Percentiles rank a stretch among this genome's conserved stretches.
Evolutionary conservation across 2,113 vertebrate genomes (phyloP).

Genomic region (Ahaetulla prasina): DNA sequence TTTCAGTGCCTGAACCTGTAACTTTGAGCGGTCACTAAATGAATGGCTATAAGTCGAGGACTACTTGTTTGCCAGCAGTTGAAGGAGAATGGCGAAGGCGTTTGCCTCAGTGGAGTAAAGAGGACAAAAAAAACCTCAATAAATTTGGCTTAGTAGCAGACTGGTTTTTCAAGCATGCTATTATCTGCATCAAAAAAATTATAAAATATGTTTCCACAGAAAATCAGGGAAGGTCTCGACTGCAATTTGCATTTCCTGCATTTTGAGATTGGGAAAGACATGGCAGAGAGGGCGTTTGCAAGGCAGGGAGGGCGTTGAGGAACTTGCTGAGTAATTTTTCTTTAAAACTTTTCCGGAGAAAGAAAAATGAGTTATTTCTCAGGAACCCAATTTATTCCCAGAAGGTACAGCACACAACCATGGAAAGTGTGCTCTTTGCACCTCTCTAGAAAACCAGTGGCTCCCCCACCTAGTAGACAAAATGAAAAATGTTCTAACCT

Average conservation of each 20-base stretch:
- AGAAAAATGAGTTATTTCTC: background rate
- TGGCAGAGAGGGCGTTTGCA: background rate
- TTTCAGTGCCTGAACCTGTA: too few species aligned
- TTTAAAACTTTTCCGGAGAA: background rate
- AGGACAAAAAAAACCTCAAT: background rate
- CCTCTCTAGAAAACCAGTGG: background rate
- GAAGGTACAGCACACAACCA: background rate
- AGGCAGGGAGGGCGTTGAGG: background rate
- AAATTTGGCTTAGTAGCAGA: background rate
- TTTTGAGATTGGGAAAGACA: background rate
- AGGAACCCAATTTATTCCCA: background rate
- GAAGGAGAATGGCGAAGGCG: background rate
- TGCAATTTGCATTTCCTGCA: background rate
- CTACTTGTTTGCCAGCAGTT: background rate
- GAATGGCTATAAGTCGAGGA: too few species aligned
- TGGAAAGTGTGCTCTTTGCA: background rate
- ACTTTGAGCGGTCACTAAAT: too few species aligned
- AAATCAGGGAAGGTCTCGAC: background rate
- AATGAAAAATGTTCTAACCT: background rate
- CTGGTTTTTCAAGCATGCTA: background rate
- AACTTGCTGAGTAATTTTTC: background rate
- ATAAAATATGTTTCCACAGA: background rate
- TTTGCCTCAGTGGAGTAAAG: background rate
- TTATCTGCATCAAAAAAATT: background rate
- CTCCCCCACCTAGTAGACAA: background rate